These are phyloP conservation scores for Enhydra lutris DNA, from an alignment of 2,113 vertebrate genomes.

Conservation along the genomic window DNA sequence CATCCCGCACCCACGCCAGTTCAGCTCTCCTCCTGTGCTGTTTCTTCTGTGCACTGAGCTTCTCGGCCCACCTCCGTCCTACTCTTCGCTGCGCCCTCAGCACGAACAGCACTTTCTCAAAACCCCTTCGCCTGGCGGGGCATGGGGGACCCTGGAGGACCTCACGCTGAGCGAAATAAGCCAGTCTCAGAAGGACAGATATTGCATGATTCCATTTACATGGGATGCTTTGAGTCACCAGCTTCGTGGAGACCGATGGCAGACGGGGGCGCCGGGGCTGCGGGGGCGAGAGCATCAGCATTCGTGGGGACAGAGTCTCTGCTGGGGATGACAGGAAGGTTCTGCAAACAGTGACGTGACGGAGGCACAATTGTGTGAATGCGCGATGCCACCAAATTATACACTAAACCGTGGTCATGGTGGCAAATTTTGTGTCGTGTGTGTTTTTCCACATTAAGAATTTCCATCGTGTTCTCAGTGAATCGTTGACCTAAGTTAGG, in stretches of 20 bases:
- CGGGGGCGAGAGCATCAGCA: accelerated
- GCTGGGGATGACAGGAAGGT: no score
- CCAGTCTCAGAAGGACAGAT: accelerated
- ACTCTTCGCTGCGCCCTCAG: accelerated
- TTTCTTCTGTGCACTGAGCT: accelerated
- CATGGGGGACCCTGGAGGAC: neutral
- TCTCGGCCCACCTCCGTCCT: accelerated
- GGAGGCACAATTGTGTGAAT: accelerated
- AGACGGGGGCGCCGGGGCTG: accelerated
- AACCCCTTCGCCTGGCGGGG: accelerated
- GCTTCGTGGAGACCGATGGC: neutral
- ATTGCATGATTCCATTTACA: accelerated
- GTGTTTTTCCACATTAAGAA: neutral
- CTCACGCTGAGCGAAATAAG: accelerated
- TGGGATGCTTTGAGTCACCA: accelerated
- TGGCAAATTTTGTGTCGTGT: no score
- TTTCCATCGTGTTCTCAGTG: neutral
- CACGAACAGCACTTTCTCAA: neutral
- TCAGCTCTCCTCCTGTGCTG: neutral
- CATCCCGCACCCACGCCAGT: accelerated
- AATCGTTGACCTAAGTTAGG: neutral
- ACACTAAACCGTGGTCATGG: accelerated
- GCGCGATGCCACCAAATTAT: accelerated
- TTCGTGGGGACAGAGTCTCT: neutral
- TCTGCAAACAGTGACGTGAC: accelerated